Conservation (phyloP, 2,797 vertebrate species). For the Streptopelia turtur region DNA sequence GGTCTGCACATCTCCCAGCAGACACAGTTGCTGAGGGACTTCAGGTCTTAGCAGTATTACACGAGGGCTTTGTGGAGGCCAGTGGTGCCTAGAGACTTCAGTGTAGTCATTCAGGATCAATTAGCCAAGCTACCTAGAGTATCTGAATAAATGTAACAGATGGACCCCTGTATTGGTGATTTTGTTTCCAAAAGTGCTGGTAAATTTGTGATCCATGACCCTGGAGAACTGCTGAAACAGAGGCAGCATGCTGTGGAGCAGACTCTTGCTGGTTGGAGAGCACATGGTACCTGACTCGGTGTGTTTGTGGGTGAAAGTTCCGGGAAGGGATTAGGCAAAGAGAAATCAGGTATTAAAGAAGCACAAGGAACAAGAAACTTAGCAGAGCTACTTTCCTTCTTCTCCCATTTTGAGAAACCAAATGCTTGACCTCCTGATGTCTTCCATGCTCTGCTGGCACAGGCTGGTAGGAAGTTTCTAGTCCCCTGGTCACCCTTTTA, state of each 20-base stretch:
- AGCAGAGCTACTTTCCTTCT: background rate
- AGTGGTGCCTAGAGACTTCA: background rate
- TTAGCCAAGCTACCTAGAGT: background rate
- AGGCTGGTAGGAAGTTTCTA: background rate
- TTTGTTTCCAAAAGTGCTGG: background rate
- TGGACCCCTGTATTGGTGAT: background rate
- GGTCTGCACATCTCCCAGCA: background rate
- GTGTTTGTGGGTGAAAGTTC: background rate
- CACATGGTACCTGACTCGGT: background rate
- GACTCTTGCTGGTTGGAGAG: background rate
- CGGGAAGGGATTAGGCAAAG: background rate
- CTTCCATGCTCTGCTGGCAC: background rate
- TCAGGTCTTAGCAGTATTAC: background rate
- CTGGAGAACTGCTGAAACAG: background rate
- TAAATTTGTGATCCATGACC: background rate
- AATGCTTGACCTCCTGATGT: background rate
- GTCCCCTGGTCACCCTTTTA: background rate
- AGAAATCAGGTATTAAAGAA: background rate
- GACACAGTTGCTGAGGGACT: background rate
- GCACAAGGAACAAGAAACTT: background rate
- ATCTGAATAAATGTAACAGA: background rate
- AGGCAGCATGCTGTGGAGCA: background rate
- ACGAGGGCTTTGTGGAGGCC: background rate
- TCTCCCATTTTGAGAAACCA: background rate
- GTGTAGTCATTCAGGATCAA: background rate